These are phyloP conservation scores for Microplitis deprimator DNA, from an alignment of 2,888 invertebrate species.

Conservation along the genomic window DNA sequence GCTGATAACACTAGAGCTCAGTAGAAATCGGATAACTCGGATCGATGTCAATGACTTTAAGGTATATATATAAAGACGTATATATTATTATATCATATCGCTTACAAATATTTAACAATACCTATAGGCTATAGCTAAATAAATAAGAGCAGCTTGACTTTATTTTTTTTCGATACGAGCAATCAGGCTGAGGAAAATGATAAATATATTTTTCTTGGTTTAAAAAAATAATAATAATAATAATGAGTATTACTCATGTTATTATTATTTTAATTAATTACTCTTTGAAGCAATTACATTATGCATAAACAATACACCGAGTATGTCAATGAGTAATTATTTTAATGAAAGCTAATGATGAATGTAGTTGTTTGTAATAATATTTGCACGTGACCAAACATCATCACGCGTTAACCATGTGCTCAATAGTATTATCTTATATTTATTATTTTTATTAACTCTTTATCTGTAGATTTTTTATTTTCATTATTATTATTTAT, in stretches of 20 bases:
- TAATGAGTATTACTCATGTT: background rate
- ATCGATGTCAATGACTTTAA: conserved; percentile 84
- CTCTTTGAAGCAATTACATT: background rate
- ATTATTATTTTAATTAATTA: background rate
- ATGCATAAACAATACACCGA: background rate
- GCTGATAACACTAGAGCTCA: conserved; percentile 86
- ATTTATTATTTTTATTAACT: background rate
- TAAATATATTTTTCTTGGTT: conserved; percentile 5
- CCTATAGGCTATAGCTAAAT: background rate
- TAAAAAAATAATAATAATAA: background rate
- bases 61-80: conserved; percentile 70
- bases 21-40: conserved; percentile 83
- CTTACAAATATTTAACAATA: background rate
- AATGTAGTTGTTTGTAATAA: conserved; percentile 21
- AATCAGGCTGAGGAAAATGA: background rate
- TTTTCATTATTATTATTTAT: conserved; percentile 7
- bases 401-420: conserved; percentile 21
- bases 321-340: background rate
- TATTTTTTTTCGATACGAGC: background rate
- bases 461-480: background rate
- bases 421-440: conserved; percentile 10
- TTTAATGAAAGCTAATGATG: conserved; percentile 4
- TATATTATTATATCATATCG: conserved; percentile 4
- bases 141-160: background rate
- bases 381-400: conserved; percentile 21